Percentiles rank a stretch among this genome's conserved stretches.
These are phyloP conservation scores for Trichechus manatus DNA, from an alignment of 2,113 vertebrate species.

Conservation along the genomic window DNA sequence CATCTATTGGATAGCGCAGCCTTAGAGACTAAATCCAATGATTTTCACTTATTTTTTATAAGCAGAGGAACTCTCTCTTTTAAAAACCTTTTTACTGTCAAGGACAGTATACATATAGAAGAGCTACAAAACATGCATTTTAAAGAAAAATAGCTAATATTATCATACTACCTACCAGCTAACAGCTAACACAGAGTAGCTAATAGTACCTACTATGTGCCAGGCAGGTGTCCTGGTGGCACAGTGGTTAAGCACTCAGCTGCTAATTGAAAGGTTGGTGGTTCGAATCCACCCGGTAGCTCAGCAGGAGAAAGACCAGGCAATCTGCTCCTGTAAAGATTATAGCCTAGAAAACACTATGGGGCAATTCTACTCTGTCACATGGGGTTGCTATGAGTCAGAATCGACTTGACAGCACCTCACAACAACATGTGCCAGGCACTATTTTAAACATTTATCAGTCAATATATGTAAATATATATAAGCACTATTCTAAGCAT, in stretches of 20 bases:
- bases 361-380: background rate
- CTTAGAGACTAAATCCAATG: background rate
- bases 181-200: background rate
- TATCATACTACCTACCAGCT: background rate
- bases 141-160: background rate
- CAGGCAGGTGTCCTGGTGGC: background rate
- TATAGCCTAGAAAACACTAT: background rate
- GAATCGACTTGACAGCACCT: background rate
- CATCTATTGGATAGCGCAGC: background rate
- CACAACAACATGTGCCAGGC: background rate
- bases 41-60: background rate
- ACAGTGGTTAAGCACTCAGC: background rate
- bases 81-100: background rate
- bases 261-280: background rate
- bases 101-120: background rate
- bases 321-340: background rate
- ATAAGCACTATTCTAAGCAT: no score
- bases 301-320: background rate
- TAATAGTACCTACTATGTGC: background rate
- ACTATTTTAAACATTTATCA: no score
- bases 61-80: background rate
- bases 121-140: constrained; percentile 4
- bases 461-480: no score
- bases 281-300: background rate
- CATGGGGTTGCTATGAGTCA: background rate